Evolutionary conservation across 2,797 vertebrate species (phyloP).

Genomic region (Gallirallus australis): DNA sequence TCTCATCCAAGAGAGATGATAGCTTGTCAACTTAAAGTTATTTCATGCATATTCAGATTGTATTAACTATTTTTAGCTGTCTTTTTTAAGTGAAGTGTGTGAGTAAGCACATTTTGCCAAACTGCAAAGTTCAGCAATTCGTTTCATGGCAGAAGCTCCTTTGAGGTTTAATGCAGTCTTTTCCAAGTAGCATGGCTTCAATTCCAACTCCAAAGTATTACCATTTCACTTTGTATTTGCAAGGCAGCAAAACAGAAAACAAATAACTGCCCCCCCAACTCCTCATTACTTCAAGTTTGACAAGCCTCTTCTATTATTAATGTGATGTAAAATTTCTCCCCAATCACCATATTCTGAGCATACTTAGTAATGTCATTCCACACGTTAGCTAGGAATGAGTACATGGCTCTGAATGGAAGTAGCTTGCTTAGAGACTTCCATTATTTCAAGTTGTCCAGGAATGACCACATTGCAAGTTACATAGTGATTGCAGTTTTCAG

Average conservation of each 20-base stretch:
- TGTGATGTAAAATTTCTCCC: neutral
- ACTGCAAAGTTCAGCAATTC: conserved; percentile 39
- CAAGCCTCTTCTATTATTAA: neutral
- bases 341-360: neutral
- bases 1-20: neutral
- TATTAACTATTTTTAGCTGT: conserved; percentile 45
- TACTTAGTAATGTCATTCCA: neutral
- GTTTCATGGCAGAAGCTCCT: conserved; percentile 40
- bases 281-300: neutral
- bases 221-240: neutral
- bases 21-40: conserved; percentile 2
- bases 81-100: conserved; percentile 6
- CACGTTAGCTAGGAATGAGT: neutral
- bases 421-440: neutral
- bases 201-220: neutral
- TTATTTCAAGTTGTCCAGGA: neutral
- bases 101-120: conserved; percentile 41
- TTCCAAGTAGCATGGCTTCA: neutral
- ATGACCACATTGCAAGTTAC: neutral
- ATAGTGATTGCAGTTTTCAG: neutral
- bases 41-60: conserved; percentile 48
- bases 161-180: conserved; percentile 32
- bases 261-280: too few relatives aligned
- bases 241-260: neutral
- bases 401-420: neutral